Conservation (phyloP, 2,797 vertebrate species). For the Anguilla obscura region DNA sequence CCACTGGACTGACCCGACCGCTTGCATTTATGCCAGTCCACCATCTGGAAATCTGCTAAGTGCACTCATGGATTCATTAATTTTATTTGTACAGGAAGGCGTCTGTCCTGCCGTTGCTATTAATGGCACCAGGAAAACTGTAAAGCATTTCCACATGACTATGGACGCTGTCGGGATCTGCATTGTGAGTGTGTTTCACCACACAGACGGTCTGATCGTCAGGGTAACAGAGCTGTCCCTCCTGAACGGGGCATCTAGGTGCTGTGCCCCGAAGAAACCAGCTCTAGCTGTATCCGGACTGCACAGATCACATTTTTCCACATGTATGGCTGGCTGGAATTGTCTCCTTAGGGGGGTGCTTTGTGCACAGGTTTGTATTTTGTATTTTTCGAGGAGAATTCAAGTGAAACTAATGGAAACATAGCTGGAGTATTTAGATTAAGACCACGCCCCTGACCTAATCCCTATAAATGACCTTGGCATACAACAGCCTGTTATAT, state of each 20-base stretch:
- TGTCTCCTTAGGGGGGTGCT: not conserved
- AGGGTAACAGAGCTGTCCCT: not conserved
- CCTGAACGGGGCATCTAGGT: not conserved
- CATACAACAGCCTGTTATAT: not conserved
- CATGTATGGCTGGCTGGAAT: not conserved
- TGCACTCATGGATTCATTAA: not conserved
- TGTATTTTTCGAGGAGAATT: not conserved
- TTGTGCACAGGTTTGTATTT: not conserved
- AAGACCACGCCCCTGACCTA: not conserved
- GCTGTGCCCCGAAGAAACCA: not conserved
- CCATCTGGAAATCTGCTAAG: not conserved
- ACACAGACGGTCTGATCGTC: not conserved
- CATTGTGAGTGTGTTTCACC: not conserved
- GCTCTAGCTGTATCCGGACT: not conserved
- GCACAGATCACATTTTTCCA: not conserved
- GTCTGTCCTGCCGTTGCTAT: not conserved
- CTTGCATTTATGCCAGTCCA: not conserved
- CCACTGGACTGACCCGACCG: not conserved
- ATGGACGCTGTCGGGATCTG: not conserved
- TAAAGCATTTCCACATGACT: no score
- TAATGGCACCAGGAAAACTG: not conserved
- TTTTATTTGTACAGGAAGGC: not conserved
- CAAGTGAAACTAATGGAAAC: not conserved
- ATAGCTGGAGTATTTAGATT: not conserved
- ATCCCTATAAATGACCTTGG: not conserved